Evolutionary conservation across 2,888 invertebrate species (phyloP).

Genomic region (Sympetrum striolatum): DNA sequence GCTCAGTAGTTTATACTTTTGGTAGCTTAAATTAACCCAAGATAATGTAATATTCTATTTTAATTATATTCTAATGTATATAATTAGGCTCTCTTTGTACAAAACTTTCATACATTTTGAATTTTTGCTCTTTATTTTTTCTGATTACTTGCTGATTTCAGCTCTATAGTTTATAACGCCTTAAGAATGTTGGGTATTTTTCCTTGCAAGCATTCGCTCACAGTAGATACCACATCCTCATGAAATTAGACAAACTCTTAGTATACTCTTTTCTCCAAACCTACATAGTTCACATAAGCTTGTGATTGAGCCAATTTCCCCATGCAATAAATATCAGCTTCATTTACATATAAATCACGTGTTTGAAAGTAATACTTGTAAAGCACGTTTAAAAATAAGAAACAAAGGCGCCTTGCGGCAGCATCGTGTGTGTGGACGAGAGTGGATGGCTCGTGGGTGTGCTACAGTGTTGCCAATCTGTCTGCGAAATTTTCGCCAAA

Average conservation of each 20-base stretch:
- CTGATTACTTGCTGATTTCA: not conserved
- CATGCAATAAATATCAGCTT: not conserved
- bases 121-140: not conserved
- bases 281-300: too few species aligned
- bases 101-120: not conserved
- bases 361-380: not conserved
- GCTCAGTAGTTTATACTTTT: not conserved
- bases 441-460: not conserved
- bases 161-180: not conserved
- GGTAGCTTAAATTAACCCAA: not conserved
- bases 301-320: too few species aligned
- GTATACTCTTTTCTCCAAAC: not conserved
- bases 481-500: too few species aligned
- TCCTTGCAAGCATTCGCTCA: not conserved
- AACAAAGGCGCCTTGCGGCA: not conserved
- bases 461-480: too few species aligned
- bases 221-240: not conserved
- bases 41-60: not conserved
- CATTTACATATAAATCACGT: not conserved
- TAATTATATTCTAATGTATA: not conserved
- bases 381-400: not conserved
- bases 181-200: not conserved
- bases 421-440: not conserved
- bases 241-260: not conserved
- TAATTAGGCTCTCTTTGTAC: not conserved